These are phyloP conservation scores for Notolepis coatsorum DNA, from an alignment of 2,797 vertebrate genomes.

Conservation along the genomic window DNA sequence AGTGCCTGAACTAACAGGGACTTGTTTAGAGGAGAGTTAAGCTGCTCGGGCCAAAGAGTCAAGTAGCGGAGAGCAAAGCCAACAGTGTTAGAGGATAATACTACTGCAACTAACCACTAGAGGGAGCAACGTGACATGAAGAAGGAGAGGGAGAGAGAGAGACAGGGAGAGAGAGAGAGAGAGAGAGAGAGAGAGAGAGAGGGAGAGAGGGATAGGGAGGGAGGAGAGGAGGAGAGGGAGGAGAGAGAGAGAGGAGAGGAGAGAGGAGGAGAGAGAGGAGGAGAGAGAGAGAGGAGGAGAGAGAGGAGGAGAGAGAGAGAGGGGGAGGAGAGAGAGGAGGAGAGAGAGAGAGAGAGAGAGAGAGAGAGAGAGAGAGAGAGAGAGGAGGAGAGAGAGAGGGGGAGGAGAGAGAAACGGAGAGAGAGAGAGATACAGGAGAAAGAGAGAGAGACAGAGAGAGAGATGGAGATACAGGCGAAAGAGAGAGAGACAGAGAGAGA, in stretches of 20 bases:
- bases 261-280: constrained; percentile 6
- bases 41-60: not conserved
- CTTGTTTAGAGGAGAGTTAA: constrained; percentile 12
- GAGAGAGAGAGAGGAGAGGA: constrained; percentile 4
- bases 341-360: not conserved
- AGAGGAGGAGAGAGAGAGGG: not conserved
- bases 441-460: constrained; percentile 37
- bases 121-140: constrained; percentile 48
- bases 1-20: too few relatives aligned
- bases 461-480: constrained; percentile 44
- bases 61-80: constrained; percentile 14
- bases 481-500: not conserved
- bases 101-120: constrained; percentile 53
- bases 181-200: constrained; percentile 12
- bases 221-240: constrained; percentile 8
- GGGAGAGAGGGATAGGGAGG: constrained; percentile 12
- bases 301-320: constrained; percentile 2
- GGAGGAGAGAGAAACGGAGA: not conserved
- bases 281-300: constrained; percentile 10
- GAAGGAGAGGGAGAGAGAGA: not conserved
- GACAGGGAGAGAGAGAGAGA: constrained; percentile 9
- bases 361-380: not conserved
- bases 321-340: not conserved
- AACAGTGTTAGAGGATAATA: not conserved
- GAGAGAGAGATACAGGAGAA: too few relatives aligned